phyloP scores from a whole-genome alignment of 2,888 invertebrate species.

The Lithophane leautieri region DNA sequence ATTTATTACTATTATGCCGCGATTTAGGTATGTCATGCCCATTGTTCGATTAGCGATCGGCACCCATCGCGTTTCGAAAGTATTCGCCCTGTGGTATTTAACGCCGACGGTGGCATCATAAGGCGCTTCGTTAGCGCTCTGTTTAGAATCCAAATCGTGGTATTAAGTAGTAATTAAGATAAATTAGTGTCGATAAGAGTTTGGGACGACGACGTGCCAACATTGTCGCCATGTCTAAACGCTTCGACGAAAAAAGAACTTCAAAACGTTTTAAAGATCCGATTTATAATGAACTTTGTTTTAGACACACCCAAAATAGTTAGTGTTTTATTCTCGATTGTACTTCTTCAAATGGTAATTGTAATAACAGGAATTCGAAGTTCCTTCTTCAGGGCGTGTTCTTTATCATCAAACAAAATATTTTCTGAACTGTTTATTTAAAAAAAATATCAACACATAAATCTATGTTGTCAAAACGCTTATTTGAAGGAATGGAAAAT shows the following conservation, averaged over 20 bases:
- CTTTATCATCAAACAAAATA: neutral
- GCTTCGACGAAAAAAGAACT: slow-evolving; percentile 57
- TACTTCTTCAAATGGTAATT: slow-evolving; percentile 23
- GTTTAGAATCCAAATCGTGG: slow-evolving; percentile 85
- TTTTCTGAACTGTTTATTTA: neutral
- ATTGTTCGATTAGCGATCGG: slow-evolving; percentile 86
- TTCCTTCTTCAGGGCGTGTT: neutral
- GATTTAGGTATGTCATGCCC: slow-evolving; percentile 77
- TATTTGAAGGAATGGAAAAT: slow-evolving; percentile 30
- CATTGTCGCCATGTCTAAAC: slow-evolving; percentile 77
- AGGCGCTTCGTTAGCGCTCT: slow-evolving; percentile 83
- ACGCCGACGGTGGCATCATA: slow-evolving; percentile 86
- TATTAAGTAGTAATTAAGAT: slow-evolving; percentile 89
- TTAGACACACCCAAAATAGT: slow-evolving; percentile 37
- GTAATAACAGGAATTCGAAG: slow-evolving; percentile 19
- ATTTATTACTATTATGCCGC: slow-evolving; percentile 76
- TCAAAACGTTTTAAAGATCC: slow-evolving; percentile 29
- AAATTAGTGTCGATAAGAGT: slow-evolving; percentile 86
- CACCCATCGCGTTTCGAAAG: slow-evolving; percentile 78
- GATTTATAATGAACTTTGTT: slow-evolving; percentile 59
- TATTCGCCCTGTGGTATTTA: slow-evolving; percentile 84
- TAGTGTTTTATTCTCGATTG: slow-evolving; percentile 28
- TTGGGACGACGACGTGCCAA: slow-evolving; percentile 81
- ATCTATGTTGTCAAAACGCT: slow-evolving; percentile 9
- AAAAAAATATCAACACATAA: slow-evolving; percentile 21